Percentiles rank a stretch among this genome's conserved stretches.
phyloP scores from a whole-genome alignment of 53 echinoderm and acorn worm species.

The Henricia sp. region DNA sequence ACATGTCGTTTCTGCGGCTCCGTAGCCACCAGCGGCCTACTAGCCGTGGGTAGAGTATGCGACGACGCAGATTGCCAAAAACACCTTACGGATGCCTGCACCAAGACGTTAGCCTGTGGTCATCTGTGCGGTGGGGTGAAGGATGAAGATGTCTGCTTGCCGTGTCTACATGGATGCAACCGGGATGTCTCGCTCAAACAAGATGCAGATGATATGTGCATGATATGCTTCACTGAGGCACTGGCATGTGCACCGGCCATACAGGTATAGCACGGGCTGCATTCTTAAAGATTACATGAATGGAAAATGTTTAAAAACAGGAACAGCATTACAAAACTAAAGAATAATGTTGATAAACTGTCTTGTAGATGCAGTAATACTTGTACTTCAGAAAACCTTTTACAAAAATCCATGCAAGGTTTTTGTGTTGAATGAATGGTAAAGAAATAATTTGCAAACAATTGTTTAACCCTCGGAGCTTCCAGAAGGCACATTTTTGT shows the following conservation, averaged over 20 bases:
- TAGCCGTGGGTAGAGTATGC: conserved; percentile 81
- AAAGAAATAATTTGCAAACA: too few relatives aligned
- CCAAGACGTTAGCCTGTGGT: conserved; percentile 83
- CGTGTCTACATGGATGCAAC: conserved; percentile 92
- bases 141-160: conserved; percentile 80
- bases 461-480: too few relatives aligned
- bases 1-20: conserved; percentile 92
- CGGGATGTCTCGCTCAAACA: conserved; percentile 74
- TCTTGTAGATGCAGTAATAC: too few relatives aligned
- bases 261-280: conserved; percentile 88
- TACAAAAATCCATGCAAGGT: too few relatives aligned
- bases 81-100: conserved; percentile 76
- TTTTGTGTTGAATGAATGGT: too few relatives aligned
- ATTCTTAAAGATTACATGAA: too few relatives aligned
- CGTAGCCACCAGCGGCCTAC: conserved; percentile 71
- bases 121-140: conserved; percentile 94
- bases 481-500: too few relatives aligned
- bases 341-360: too few relatives aligned
- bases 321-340: too few relatives aligned
- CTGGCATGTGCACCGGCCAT: conserved; percentile 94
- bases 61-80: conserved; percentile 91
- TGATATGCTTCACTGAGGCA: conserved; percentile 99
- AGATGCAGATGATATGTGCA: conserved; percentile 99
- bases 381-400: too few relatives aligned
- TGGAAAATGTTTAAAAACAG: too few relatives aligned